These are phyloP conservation scores for Dorcus parallelipipedus DNA, from an alignment of 2,888 invertebrate genomes.

Conservation along the genomic window DNA sequence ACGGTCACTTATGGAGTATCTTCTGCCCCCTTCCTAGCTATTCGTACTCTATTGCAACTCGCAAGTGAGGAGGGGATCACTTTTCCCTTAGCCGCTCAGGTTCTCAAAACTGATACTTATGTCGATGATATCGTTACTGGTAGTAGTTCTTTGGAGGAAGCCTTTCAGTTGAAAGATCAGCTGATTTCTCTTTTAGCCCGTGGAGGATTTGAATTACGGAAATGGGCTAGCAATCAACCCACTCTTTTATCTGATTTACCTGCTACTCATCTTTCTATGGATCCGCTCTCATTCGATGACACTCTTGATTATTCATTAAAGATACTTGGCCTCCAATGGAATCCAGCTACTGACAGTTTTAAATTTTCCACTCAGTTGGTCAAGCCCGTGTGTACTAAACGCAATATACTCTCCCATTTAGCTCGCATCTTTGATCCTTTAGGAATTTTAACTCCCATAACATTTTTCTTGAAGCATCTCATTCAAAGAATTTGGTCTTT, in stretches of 20 bases:
- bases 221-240: constrained; percentile 9
- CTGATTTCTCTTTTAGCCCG: neutral
- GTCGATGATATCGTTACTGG: constrained; percentile 12
- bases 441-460: neutral
- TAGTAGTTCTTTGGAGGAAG: neutral
- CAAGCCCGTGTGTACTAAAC: neutral
- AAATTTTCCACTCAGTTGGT: neutral
- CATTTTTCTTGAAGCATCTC: constrained; percentile 2
- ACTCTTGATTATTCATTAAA: neutral
- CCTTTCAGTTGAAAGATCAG: neutral
- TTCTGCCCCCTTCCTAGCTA: constrained; percentile 16
- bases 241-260: neutral
- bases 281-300: neutral
- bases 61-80: constrained; percentile 3
- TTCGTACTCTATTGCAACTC: constrained; percentile 10
- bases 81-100: constrained; percentile 4
- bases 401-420: neutral
- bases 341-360: neutral
- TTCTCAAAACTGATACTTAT: constrained; percentile 4
- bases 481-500: constrained; percentile 9
- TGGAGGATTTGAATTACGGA: constrained; percentile 8
- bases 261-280: neutral
- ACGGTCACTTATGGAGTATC: constrained; percentile 11
- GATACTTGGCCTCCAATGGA: neutral
- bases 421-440: neutral